Percentiles rank a stretch among this genome's conserved stretches.
These are phyloP conservation scores for Odontothrips loti DNA, from an alignment of 2,888 invertebrate species.

Conservation along the genomic window DNA sequence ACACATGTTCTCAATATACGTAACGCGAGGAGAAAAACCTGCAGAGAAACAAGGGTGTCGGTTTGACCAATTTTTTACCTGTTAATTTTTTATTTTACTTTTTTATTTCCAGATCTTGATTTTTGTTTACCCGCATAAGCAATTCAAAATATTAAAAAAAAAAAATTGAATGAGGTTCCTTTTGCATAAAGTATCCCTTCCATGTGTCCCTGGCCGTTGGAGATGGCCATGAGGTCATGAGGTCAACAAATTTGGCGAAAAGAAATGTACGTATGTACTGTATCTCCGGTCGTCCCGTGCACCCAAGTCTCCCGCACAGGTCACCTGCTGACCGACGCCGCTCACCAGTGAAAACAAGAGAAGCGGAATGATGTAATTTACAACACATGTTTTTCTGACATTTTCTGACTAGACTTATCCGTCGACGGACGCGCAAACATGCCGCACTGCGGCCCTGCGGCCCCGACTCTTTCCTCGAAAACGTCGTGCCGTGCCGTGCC, in stretches of 20 bases:
- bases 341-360: not conserved
- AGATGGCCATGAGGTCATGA: no score
- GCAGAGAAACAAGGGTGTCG: not conserved
- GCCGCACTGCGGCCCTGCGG: not conserved
- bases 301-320: no score
- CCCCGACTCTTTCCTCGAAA: not conserved
- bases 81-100: not conserved
- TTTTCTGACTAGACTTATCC: no score
- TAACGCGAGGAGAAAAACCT: not conserved
- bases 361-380: not conserved
- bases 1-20: no score
- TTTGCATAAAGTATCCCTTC: no score
- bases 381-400: not conserved
- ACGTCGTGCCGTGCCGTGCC: not conserved
- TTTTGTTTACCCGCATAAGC: not conserved
- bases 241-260: no score
- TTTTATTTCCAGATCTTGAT: not conserved
- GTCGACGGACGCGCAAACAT: not conserved
- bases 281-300: no score
- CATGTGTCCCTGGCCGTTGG: no score
- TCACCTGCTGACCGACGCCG: no score
- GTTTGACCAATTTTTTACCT: not conserved
- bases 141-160: no score
- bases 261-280: no score
- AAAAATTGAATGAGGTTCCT: no score